Conservation (phyloP, 2,113 vertebrate genomes). For the Prunella fulvescens region DNA sequence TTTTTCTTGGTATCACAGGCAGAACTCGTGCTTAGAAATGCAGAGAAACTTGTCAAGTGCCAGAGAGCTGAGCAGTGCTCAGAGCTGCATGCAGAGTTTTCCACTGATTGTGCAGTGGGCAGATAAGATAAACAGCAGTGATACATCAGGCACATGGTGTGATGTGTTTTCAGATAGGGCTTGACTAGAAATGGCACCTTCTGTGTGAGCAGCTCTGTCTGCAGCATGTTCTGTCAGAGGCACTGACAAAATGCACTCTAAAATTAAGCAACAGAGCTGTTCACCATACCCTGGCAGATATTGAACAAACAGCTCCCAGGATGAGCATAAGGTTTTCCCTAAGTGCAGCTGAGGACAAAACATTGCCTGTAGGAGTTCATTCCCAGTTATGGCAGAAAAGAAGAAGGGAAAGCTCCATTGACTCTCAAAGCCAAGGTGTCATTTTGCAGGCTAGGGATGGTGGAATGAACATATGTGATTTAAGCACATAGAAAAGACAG, state of each 20-base stretch:
- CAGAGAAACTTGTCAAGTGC: background rate
- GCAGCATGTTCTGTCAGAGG: background rate
- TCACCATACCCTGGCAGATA: accelerated
- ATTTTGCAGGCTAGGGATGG: background rate
- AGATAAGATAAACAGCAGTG: background rate
- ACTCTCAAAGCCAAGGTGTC: background rate
- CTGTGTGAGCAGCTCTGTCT: background rate
- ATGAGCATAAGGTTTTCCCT: background rate
- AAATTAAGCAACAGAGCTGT: background rate
- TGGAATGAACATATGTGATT: background rate
- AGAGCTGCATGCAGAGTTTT: background rate
- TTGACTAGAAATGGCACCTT: background rate
- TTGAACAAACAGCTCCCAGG: background rate
- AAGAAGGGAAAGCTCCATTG: background rate
- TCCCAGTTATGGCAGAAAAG: accelerated
- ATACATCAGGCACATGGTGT: background rate
- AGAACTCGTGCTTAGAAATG: background rate
- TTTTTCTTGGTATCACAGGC: accelerated
- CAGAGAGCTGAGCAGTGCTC: background rate
- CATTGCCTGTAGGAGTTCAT: background rate
- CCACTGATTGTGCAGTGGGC: background rate
- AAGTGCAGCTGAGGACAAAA: background rate
- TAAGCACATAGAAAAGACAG: background rate
- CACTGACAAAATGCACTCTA: background rate
- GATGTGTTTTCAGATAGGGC: background rate